Base-by-base conservation (phyloP, 2,888 invertebrate species). In the Drosophila picticornis region DNA sequence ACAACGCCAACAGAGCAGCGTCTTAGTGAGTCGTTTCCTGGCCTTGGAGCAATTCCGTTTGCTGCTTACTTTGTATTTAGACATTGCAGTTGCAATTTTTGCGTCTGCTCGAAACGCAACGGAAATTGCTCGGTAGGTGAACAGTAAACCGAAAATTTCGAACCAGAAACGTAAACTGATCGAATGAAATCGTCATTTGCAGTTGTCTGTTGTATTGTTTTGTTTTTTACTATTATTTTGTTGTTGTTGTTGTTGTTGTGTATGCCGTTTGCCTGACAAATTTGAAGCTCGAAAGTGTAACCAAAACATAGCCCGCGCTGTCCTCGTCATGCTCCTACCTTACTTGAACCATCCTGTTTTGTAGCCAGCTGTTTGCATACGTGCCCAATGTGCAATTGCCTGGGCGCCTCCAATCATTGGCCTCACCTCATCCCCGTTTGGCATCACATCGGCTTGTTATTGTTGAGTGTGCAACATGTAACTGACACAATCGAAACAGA, bases 401-500 rank as follows among this genome's bases (percentile, higher is more conserved):
- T 76, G 87, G 81, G 72, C 72, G 87, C 81, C 64, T 72, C 73
- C 87, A 84, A 72, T 83, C 77, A 86, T 81, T 73, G 84, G 78
- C 74, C 69, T 68, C 27, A 34, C 46, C 60, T 22, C 58, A 59
- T 40, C 38, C 56, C 40, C 32, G 48, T 48, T 52, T 43, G 43
- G 40, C 60, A 53, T 52, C 51, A n/a, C 51, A 29, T 29, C 27
- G 50, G 53, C 56, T 70, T 72, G 56, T 40, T 56, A 38, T 53
- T 56, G 70, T 71, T 58, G 72, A 65, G 83, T 60, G 55, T 75
- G 89, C 82, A 86, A 88, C 90, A 81, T 86, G 86, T 86, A 90
- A 86, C 71, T 89, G 86, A 90, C 86, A 86, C 90, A 88, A 86
- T 90, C 84, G 90, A 81, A 86, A 90, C 88, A 89, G 87, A 88